Evolutionary conservation across 2,113 vertebrate species (phyloP).

Genomic region (Megaceryle maxima): DNA sequence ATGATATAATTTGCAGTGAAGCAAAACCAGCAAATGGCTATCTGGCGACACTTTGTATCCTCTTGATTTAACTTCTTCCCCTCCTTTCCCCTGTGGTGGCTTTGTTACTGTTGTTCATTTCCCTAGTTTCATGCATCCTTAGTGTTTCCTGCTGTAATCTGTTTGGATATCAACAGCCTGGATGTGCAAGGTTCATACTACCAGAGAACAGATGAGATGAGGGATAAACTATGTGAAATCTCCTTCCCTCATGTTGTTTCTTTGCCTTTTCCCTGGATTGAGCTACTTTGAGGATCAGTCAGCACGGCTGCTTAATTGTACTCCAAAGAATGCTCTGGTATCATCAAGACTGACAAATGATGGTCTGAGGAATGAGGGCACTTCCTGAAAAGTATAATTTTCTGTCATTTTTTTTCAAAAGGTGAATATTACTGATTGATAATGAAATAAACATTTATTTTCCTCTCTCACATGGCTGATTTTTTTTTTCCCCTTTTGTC

Average conservation of each 20-base stretch:
- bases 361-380: constrained; percentile 31
- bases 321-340: constrained; percentile 38
- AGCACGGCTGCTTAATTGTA: constrained; percentile 60
- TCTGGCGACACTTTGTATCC: constrained; percentile 48
- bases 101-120: constrained; percentile 25
- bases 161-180: constrained; percentile 10
- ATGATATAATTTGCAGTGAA: constrained; percentile 64
- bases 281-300: constrained; percentile 49
- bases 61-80: constrained; percentile 61
- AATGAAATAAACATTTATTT: neutral
- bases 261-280: constrained; percentile 33
- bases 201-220: neutral
- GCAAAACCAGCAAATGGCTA: constrained; percentile 58
- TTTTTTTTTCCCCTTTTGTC: neutral
- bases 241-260: neutral
- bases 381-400: constrained; percentile 36
- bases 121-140: constrained; percentile 28
- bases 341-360: constrained; percentile 53
- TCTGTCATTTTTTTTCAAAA: constrained; percentile 25
- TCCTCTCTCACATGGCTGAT: neutral
- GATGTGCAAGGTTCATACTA: neutral
- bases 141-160: constrained; percentile 49
- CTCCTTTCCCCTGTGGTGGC: neutral
- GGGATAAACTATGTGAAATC: constrained; percentile 16
- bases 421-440: constrained; percentile 24